Evolutionary conservation across 2,888 invertebrate genomes (phyloP).

Genomic region (Drosophila paramelanica): DNA sequence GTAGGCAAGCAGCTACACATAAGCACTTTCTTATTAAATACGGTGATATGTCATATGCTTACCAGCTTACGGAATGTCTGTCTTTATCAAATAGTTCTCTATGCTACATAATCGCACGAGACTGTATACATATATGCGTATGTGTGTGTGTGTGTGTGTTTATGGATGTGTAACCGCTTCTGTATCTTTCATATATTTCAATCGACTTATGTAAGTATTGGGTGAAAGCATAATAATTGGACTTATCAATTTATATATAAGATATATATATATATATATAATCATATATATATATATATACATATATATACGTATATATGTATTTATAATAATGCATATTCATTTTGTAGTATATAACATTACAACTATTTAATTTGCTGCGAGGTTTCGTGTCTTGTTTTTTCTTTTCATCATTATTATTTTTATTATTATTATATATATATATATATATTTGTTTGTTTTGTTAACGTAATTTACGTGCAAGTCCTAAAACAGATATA

Average conservation of each 20-base stretch:
- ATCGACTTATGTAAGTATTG: slow-evolving; percentile 7
- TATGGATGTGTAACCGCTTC: slow-evolving; percentile 4
- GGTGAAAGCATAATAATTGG: slow-evolving; percentile 2
- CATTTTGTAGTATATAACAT: slow-evolving; percentile 3
- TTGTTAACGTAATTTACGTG: slow-evolving; percentile 17
- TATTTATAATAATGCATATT: slow-evolving; percentile 10
- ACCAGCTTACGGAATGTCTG: slow-evolving; percentile 13
- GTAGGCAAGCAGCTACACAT: slow-evolving; percentile 12
- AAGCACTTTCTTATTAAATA: slow-evolving; percentile 22
- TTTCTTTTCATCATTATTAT: neutral
- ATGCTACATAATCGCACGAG: neutral
- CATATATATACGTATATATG: slow-evolving; percentile 20
- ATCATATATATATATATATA: slow-evolving; percentile 13
- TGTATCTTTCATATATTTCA: neutral
- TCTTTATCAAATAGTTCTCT: neutral
- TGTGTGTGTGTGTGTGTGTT: slow-evolving; percentile 6
- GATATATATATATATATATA: neutral
- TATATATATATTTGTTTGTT: neutral
- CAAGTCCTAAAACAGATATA: slow-evolving; percentile 20
- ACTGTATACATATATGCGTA: neutral
- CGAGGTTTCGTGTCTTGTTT: slow-evolving; percentile 37
- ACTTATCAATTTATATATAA: neutral
- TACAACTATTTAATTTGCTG: slow-evolving; percentile 41
- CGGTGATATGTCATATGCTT: slow-evolving; percentile 45
- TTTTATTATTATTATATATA: neutral